phyloP scores from a whole-genome alignment of 2,888 invertebrate genomes.

The Euzetes globulus region DNA sequence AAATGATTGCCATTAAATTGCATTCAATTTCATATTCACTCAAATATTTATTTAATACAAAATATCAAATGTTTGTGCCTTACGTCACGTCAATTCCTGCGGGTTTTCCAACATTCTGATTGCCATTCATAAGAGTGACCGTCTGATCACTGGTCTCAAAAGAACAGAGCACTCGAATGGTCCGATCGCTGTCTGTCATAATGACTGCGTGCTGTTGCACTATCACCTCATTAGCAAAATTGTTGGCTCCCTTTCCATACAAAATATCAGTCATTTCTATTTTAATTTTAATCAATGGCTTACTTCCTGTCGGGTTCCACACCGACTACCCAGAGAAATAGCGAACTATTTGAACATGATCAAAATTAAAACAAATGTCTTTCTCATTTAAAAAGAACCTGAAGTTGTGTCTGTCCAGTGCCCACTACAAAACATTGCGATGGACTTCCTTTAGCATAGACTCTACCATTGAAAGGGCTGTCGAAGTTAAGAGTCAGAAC shows the following conservation, averaged over 20 bases:
- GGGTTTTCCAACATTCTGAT: slow-evolving; percentile 42
- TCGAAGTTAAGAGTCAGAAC: slow-evolving; percentile 55
- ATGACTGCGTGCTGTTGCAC: slow-evolving; percentile 51
- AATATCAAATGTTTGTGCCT: slow-evolving; percentile 37
- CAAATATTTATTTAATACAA: background rate
- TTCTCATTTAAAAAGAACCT: slow-evolving; percentile 22
- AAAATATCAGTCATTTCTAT: background rate
- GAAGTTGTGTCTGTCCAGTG: slow-evolving; percentile 41
- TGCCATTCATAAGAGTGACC: slow-evolving; percentile 44
- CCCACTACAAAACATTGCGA: slow-evolving; percentile 43
- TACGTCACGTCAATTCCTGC: slow-evolving; percentile 48
- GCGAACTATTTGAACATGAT: slow-evolving; percentile 37
- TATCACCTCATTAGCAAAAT: slow-evolving; percentile 50
- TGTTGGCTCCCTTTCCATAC: slow-evolving; percentile 45
- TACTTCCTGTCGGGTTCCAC: slow-evolving; percentile 50
- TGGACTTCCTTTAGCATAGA: slow-evolving; percentile 72
- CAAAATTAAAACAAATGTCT: too few species aligned
- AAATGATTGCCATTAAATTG: slow-evolving; percentile 20
- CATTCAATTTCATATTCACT: background rate
- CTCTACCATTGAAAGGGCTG: slow-evolving; percentile 58
- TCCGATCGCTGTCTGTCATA: slow-evolving; percentile 51
- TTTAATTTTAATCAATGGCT: background rate
- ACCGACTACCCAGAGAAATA: slow-evolving; percentile 54
- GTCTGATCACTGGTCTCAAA: slow-evolving; percentile 51
- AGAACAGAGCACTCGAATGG: slow-evolving; percentile 50